Evolutionary conservation across 2,888 invertebrate genomes (phyloP).

Genomic region (Macrosiphum euphorbiae): DNA sequence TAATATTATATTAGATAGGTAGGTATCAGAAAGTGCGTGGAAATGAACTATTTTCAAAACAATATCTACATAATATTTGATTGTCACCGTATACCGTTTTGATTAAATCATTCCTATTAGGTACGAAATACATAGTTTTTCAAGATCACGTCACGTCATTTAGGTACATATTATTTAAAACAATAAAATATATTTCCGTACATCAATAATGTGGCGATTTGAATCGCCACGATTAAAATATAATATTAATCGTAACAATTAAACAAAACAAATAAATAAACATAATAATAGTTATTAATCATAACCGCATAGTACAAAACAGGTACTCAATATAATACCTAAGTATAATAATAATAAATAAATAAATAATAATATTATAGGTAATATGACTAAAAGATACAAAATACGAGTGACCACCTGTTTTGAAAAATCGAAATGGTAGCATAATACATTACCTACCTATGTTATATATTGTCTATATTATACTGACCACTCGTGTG

Average conservation of each 20-base stretch:
- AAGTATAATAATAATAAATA: neutral
- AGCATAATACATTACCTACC: neutral
- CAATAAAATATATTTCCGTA: neutral
- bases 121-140: neutral
- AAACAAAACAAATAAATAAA: neutral
- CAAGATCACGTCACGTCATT: neutral
- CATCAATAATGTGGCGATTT: neutral
- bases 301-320: neutral
- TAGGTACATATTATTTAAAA: neutral
- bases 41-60: neutral
- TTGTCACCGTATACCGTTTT: conserved; percentile 35
- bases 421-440: neutral
- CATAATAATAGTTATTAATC: neutral
- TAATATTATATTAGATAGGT: neutral
- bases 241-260: neutral
- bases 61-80: conserved; percentile 32
- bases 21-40: neutral
- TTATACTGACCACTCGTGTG: neutral
- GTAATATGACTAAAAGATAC: neutral
- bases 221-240: neutral
- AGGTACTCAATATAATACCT: neutral
- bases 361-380: neutral
- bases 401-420: neutral
- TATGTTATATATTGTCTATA: neutral
- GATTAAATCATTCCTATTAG: conserved; percentile 8